Conservation (phyloP, 2,797 vertebrate species). For the Pipistrellus nathusii region DNA sequence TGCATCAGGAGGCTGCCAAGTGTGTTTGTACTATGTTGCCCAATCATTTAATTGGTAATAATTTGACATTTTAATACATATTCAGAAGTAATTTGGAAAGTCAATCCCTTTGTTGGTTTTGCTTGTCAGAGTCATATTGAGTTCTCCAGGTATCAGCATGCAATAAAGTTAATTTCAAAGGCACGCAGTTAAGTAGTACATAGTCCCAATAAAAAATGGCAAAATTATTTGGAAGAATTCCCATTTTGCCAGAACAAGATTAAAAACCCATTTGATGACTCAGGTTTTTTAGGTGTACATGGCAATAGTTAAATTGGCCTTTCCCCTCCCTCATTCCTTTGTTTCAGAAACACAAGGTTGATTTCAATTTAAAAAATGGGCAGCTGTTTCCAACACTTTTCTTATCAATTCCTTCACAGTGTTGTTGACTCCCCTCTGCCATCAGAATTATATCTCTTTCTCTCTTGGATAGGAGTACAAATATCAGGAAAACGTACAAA, state of each 20-base stretch:
- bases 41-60: conserved; percentile 54
- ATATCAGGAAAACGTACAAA: not conserved
- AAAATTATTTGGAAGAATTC: conserved; percentile 48
- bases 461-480: not conserved
- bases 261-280: not conserved
- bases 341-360: conserved; percentile 42
- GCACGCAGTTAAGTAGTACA: not conserved
- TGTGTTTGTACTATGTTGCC: conserved; percentile 67
- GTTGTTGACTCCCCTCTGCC: not conserved
- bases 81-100: conserved; percentile 70
- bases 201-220: not conserved
- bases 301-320: not conserved
- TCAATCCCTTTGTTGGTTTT: not conserved
- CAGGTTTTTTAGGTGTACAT: not conserved
- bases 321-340: not conserved
- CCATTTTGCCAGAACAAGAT: conserved; percentile 1
- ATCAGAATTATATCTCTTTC: not conserved
- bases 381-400: not conserved
- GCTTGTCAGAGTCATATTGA: not conserved
- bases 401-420: not conserved
- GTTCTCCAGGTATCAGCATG: conserved; percentile 10
- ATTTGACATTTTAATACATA: conserved; percentile 45
- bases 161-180: conserved; percentile 46
- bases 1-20: conserved; percentile 64
- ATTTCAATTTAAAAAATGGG: not conserved